These are phyloP conservation scores for Cephalopholis sonnerati DNA, from an alignment of 2,113 vertebrate species.

Conservation along the genomic window DNA sequence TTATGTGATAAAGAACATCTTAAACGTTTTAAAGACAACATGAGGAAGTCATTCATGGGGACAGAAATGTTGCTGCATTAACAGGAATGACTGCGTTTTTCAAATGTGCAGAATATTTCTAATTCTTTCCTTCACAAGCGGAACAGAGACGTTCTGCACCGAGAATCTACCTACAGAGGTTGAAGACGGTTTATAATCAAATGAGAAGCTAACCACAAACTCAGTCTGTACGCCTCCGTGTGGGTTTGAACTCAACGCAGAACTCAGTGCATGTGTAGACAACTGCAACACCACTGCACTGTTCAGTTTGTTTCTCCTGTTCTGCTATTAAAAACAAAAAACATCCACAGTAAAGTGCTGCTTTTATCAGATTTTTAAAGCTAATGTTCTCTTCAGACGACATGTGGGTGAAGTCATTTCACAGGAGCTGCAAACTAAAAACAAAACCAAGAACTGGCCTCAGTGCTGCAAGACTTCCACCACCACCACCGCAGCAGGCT, in stretches of 20 bases:
- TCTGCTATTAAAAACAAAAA: not conserved
- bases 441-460: constrained; percentile 69
- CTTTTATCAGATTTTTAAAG: not conserved
- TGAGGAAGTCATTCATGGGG: too few relatives aligned
- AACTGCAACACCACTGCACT: not conserved
- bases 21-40: too few relatives aligned
- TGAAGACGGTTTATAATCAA: constrained; percentile 66
- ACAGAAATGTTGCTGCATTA: too few relatives aligned
- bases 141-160: not conserved
- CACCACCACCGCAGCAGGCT: constrained; percentile 68
- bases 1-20: too few relatives aligned
- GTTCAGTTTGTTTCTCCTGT: not conserved
- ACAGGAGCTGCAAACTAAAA: constrained; percentile 55
- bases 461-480: constrained; percentile 39
- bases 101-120: not conserved
- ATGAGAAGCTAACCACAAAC: constrained; percentile 48
- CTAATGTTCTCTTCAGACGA: not conserved
- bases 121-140: constrained; percentile 8
- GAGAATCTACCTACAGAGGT: not conserved
- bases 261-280: not conserved
- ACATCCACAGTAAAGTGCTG: too few relatives aligned
- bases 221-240: constrained; percentile 7
- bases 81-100: not conserved
- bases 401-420: constrained; percentile 53
- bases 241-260: not conserved